Evolutionary conservation across 1,140 invertebrate species (phyloP).

Genomic region (Reticulitermes speratus): DNA sequence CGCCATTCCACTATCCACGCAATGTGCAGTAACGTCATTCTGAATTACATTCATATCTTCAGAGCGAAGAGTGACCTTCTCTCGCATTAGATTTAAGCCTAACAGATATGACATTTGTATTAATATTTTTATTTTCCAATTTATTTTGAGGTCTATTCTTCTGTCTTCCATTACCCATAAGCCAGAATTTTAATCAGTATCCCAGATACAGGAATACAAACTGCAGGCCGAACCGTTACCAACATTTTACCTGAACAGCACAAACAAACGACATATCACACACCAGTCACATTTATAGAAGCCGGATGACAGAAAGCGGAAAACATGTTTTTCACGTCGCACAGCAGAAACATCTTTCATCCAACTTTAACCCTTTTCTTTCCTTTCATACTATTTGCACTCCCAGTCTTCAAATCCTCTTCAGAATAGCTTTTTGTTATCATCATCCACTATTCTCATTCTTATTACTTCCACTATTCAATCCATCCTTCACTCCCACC

Average conservation of each 20-base stretch:
- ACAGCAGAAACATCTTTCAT: background rate
- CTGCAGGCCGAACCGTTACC: background rate
- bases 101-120: too few species aligned
- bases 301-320: background rate
- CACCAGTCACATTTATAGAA: background rate
- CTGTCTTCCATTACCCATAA: too few species aligned
- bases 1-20: too few species aligned
- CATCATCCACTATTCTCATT: conserved; percentile 4
- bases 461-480: background rate
- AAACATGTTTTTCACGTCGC: conserved; percentile 8
- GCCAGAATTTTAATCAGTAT: too few species aligned
- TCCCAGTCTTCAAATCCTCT: background rate
- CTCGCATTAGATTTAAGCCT: too few species aligned
- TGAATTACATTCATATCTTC: too few species aligned
- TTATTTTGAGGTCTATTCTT: too few species aligned
- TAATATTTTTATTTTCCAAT: too few species aligned
- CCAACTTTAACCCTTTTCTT: background rate
- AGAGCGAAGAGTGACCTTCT: too few species aligned
- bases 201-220: too few species aligned
- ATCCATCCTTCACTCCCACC: background rate
- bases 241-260: background rate
- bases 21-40: too few species aligned
- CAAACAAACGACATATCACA: background rate
- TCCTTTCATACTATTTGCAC: background rate
- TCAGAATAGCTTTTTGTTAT: conserved; percentile 17